A percentile compares a stretch with the other conserved stretches of the same genome.
These are phyloP conservation scores for Heliconius nattereri DNA, from an alignment of 1,140 invertebrate genomes.

Conservation along the genomic window DNA sequence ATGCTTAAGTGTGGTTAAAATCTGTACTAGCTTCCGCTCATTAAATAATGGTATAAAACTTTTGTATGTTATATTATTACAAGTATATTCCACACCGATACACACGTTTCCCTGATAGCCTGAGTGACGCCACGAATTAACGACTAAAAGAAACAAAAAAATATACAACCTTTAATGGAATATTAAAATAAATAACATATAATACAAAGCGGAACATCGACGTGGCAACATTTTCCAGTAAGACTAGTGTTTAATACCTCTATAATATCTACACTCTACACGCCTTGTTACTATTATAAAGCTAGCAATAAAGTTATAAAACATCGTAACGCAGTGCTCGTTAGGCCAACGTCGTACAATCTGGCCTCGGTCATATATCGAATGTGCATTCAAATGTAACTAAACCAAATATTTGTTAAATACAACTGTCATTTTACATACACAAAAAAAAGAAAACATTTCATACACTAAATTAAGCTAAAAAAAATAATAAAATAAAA, in stretches of 20 bases:
- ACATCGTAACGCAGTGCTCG: constrained; percentile 46
- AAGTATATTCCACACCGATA: constrained; percentile 24
- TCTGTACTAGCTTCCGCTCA: constrained; percentile 28
- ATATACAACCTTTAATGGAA: constrained; percentile 68
- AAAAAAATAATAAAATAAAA: constrained; percentile 17
- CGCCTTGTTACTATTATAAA: constrained; percentile 48
- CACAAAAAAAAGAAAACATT: constrained; percentile 10
- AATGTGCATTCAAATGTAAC: constrained; percentile 39
- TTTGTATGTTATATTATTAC: constrained; percentile 23
- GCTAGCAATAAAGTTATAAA: constrained; percentile 50
- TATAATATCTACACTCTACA: constrained; percentile 71
- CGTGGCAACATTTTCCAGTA: constrained; percentile 77
- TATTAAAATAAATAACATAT: constrained; percentile 79
- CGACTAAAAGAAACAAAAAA: constrained; percentile 56
- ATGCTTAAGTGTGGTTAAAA: constrained; percentile 32
- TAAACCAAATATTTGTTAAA: constrained; percentile 33
- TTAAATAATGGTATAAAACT: constrained; percentile 33
- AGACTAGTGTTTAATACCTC: constrained; percentile 76
- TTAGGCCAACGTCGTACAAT: constrained; percentile 49
- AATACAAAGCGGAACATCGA: constrained; percentile 78
- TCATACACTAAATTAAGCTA: constrained; percentile 22
- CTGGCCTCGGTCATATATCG: constrained; percentile 37
- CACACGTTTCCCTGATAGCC: constrained; percentile 54
- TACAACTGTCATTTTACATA: constrained; percentile 29
- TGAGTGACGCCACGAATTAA: constrained; percentile 56